Evolutionary conservation across 2,113 vertebrate genomes (phyloP), one percentile per base, ranked within the genome.

Genomic region (Zosterops japonicus): DNA sequence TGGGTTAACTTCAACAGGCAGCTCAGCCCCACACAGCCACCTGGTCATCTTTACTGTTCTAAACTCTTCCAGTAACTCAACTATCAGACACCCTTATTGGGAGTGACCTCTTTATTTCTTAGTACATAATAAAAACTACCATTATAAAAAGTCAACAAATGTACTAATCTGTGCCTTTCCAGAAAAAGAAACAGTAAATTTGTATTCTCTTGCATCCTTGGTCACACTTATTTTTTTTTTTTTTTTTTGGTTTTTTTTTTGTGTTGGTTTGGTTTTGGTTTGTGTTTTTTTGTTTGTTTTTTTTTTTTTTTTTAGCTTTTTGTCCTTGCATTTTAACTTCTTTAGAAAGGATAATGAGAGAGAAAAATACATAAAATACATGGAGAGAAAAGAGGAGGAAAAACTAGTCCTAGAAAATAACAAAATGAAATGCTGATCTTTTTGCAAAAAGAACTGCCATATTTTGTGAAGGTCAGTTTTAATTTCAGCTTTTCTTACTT

Each of bases 1-100:
- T 50, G 35, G 5, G 8, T 49, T 76, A 67, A 27, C 13, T 25
- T 14, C 2, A 4, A 4, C 1, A 0, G 1, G 12, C 31, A 67
- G 13, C 24, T 79, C 21, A 63, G 27, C 12, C 11, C 14, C n/a
- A 49, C 47, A n/a, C n/a, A 91, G 28, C 1, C 14, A 87, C 27
- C 21, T 50, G 12, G 27, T 5, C 5, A 69, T 41, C 29, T 76
- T 68, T 69, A 56, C 60, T n/a, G 60, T 10, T 39, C 24, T 44
- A 44, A 78, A 56, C 6, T 47, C 33, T 65, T 60, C 24, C 46
- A 35, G 19, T 52, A 46, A 39, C 16, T 57, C 0, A 0, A 16
- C 25, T 72, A 57, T 14, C 33, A 74, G 20, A 49, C 8, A 49
- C 0, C 2, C 9, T 57, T 44, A 16, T 47, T 3, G 1, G 8